Evolutionary conservation across 2,113 vertebrate genomes (phyloP), one percentile per base, ranked within the genome.

Genomic region (Sakesphorus luctuosus): DNA sequence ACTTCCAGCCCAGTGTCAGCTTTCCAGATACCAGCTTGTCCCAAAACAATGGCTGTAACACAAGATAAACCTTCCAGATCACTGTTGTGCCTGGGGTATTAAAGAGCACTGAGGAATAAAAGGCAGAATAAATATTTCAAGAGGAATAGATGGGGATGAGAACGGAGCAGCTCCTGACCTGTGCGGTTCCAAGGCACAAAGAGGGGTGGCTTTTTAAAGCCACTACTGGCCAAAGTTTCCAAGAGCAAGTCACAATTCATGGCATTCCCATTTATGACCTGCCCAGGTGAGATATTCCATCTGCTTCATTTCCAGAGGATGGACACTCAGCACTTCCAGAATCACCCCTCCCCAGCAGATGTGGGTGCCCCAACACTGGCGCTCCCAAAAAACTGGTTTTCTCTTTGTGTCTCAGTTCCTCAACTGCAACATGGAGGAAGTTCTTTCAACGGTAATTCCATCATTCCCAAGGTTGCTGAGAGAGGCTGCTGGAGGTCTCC

Each of bases 101-200:
- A 44, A 90, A 81, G 53, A 72, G 85, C 93, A 43, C 58, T 1
- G 46, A 72, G 8, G 49, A 75, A 90, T 81, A 94, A 66, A 94
- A 90, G 83, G 85, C 2, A 1, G 12, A 78, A 95, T 96, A 29
- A 96, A 94, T 95, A 95, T 96, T 96, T 96, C 90, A 96, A 52
- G 47, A 58, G 50, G 1, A 46, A 75, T 1, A 63, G 85, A 36
- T 11, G 55, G 50, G 43, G 75, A 77, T 29, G 47, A 74, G 80
- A 86, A 66, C 5, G 6, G 59, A 79, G 78, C 46, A 29, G 29
- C 43, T 80, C 75, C 67, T 25, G 18, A 83, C 46, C 63, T 1
- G 7, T 36, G 36, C 0, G 1, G 56, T 13, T 55, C 61, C 77
- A 53, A 13, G 35, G 61, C 68, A 87, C 80, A 20, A 52, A 29